Percentiles rank a stretch among this genome's conserved stretches.
Conservation (phyloP, 2,113 vertebrate species). For the Stomatorhinus ivindoensis region DNA sequence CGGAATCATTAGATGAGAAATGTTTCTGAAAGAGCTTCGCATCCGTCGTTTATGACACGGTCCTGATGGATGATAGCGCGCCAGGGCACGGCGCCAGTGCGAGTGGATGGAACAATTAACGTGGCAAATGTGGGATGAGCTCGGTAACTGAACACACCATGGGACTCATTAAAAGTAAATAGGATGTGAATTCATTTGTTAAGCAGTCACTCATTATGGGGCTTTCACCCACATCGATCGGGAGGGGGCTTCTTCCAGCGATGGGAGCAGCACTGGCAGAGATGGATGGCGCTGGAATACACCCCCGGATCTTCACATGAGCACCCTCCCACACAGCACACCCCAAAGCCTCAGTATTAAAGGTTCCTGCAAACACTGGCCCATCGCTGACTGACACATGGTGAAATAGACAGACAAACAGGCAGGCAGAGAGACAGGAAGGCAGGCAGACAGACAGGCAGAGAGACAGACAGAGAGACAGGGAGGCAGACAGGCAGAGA, state of each 20-base stretch:
- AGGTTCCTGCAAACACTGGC: not conserved
- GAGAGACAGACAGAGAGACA: not conserved
- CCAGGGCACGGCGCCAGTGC: slow-evolving; percentile 42
- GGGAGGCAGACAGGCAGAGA: too few relatives aligned
- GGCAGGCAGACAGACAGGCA: too few relatives aligned
- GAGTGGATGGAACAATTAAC: slow-evolving; percentile 53
- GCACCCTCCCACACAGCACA: not conserved
- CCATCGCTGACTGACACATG: not conserved
- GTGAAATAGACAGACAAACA: not conserved
- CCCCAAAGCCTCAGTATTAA: not conserved
- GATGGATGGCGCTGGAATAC: not conserved
- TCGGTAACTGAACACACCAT: slow-evolving; percentile 53
- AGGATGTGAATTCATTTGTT: not conserved
- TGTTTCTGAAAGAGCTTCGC: slow-evolving; percentile 31
- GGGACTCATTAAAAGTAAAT: slow-evolving; percentile 49
- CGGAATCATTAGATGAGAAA: slow-evolving; percentile 41
- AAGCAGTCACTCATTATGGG: not conserved
- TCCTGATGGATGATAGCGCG: slow-evolving; percentile 36
- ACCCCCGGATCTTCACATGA: not conserved
- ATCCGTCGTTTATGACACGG: slow-evolving; percentile 45
- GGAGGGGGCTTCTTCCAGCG: not conserved
- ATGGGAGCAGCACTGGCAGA: not conserved
- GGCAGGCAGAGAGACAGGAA: too few relatives aligned
- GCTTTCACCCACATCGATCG: not conserved
- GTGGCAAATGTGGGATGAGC: slow-evolving; percentile 49